Percentiles rank a stretch among this genome's conserved stretches.
These are phyloP conservation scores for Tetheella fluctuosa DNA, from an alignment of 2,888 invertebrate genomes.

Conservation along the genomic window DNA sequence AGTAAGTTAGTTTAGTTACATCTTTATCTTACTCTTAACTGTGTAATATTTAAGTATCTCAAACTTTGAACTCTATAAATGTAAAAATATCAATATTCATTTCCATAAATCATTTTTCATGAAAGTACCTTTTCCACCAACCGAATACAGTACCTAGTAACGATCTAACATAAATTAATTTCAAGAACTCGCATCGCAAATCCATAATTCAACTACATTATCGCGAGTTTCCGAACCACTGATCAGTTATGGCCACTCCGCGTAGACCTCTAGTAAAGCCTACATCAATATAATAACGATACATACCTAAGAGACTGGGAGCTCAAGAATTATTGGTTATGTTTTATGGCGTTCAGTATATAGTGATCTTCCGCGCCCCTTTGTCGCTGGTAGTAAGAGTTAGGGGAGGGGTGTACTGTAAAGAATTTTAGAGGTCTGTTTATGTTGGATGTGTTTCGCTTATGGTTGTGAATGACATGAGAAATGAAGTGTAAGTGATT, in stretches of 20 bases:
- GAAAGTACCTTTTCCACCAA: neutral
- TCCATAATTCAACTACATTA: slow-evolving; percentile 70
- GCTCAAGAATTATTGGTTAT: slow-evolving; percentile 43
- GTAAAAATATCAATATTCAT: neutral
- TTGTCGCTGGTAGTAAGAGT: slow-evolving; percentile 28
- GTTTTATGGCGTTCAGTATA: slow-evolving; percentile 42
- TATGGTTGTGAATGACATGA: slow-evolving; percentile 59
- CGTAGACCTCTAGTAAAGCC: slow-evolving; percentile 40
- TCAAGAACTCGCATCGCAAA: slow-evolving; percentile 44
- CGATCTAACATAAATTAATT: slow-evolving; percentile 48
- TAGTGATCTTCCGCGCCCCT: slow-evolving; percentile 39
- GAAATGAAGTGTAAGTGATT: slow-evolving; percentile 66
- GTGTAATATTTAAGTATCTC: no score
- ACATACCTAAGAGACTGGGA: slow-evolving; percentile 27
- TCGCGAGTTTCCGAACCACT: slow-evolving; percentile 72
- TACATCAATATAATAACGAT: slow-evolving; percentile 21
- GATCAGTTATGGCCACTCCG: slow-evolving; percentile 49
- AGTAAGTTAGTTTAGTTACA: no score
- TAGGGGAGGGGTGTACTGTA: slow-evolving; percentile 22
- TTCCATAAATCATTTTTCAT: neutral
- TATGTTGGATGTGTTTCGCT: slow-evolving; percentile 38
- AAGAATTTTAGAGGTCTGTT: slow-evolving; percentile 37
- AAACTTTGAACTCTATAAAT: neutral
- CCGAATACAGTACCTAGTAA: slow-evolving; percentile 16
- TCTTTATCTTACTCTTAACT: no score